Evolutionary conservation across 2,113 vertebrate species (phyloP).

Genomic region (Laticauda colubrina): DNA sequence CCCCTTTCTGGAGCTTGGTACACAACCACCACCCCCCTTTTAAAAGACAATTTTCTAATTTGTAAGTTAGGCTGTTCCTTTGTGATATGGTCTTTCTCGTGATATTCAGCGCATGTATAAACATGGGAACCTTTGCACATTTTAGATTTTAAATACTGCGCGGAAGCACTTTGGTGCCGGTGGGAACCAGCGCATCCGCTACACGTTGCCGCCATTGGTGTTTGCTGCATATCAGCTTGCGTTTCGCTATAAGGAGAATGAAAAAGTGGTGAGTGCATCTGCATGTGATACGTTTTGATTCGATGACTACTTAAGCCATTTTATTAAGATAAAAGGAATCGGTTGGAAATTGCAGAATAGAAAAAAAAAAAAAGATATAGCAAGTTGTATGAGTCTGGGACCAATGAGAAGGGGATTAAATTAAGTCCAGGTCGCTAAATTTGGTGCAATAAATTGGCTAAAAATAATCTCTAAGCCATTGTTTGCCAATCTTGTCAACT

Average conservation of each 20-base stretch:
- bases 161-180: slow-evolving; percentile 97
- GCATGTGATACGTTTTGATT: accelerated
- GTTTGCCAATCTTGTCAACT: background rate
- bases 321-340: background rate
- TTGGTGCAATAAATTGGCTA: background rate
- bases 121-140: slow-evolving; percentile 8
- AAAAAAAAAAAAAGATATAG: background rate
- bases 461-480: background rate
- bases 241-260: slow-evolving; percentile 95
- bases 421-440: background rate
- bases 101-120: background rate
- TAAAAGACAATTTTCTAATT: background rate
- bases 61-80: background rate
- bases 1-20: background rate
- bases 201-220: slow-evolving; percentile 90
- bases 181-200: slow-evolving; percentile 95
- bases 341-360: background rate
- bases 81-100: background rate
- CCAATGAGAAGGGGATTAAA: background rate
- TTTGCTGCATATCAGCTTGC: slow-evolving; percentile 97
- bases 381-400: background rate
- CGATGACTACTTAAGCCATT: background rate
- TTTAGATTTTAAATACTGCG: slow-evolving; percentile 93
- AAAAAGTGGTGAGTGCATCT: slow-evolving; percentile 78
- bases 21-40: background rate